Evolutionary conservation across 1,140 invertebrate species (phyloP).

Genomic region (Scaptomyza montana): DNA sequence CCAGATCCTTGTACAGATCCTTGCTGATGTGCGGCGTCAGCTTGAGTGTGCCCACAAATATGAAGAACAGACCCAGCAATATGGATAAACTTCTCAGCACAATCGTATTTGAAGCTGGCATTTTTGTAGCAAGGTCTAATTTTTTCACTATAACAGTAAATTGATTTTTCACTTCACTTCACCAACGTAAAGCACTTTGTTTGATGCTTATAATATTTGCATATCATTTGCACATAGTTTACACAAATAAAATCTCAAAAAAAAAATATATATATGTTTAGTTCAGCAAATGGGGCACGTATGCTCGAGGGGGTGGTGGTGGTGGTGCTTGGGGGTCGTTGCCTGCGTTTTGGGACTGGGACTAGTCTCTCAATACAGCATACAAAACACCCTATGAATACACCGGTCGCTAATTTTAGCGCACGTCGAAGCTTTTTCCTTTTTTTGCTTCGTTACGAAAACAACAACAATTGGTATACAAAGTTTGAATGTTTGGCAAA

Average conservation of each 20-base stretch:
- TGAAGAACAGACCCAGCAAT: constrained; percentile 96
- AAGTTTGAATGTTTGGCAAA: constrained; percentile 74
- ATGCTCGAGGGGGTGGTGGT: too few species aligned
- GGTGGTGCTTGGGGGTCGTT: constrained; percentile 10
- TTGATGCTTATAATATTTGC: background rate
- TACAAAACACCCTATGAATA: constrained; percentile 68
- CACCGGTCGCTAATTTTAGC: constrained; percentile 77
- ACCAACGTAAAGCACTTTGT: background rate
- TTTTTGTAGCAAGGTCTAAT: constrained; percentile 47
- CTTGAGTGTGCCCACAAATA: constrained; percentile 97
- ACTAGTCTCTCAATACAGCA: constrained; percentile 39
- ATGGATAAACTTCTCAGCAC: constrained; percentile 95
- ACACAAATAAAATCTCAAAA: background rate
- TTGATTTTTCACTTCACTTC: constrained; percentile 36
- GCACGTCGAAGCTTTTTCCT: constrained; percentile 62
- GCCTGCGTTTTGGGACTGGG: constrained; percentile 23
- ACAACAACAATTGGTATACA: constrained; percentile 55
- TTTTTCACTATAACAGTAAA: background rate
- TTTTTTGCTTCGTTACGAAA: constrained; percentile 31
- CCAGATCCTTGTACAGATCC: constrained; percentile 98
- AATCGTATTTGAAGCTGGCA: constrained; percentile 86
- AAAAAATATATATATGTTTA: constrained; percentile 43
- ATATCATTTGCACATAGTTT: background rate
- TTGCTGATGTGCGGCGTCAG: constrained; percentile 95
- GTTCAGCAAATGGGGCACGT: constrained; percentile 42